Base-by-base conservation (phyloP, 2,797 vertebrate species). In the Sebastes cheni region DNA sequence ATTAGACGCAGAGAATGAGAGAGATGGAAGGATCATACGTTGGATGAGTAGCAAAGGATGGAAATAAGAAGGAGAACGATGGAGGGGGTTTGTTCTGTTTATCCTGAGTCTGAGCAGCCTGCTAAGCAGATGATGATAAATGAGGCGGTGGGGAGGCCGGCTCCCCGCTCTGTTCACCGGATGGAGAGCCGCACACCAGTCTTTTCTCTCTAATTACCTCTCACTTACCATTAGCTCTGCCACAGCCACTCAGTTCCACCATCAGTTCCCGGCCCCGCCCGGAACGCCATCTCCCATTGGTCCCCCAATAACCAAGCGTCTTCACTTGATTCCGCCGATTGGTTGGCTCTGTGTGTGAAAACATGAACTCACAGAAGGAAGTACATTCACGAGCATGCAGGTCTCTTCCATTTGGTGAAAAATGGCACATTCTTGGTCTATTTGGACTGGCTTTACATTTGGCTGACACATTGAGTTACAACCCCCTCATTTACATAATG, bases 71-170 rank as follows among this genome's bases (percentile, higher is more conserved):
- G 78, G 68, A 79, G 88, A 82, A 76, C 85, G 84, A 91, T 80
- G 76, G 85, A 81, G 66, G 81, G 76, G 89, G 89, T 74, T 89
- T 81, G 88, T 87, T 92, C 88, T 94, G 94, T 95, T 95, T 94
- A 90, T 93, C 89, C 92, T 92, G 91, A 92, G 91, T 92, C 90
- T 46, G 84, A 91, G 86, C 89, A 59, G 88, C 90, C 92, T 84
- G 85, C 92, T 94, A 94, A 95, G 88, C 87, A 94, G 95, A 96
- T 95, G 94, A 96, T 95, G 94, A 96, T 96, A 93, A 95, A 96
- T 95, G 94, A 94, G 93, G 81, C 80, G 52, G 87, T 67, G 86
- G 89, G 87, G 72, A 89, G 90, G 89, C 88, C 60, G 79, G 86
- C 88, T 90, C 87, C 84, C 88, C 9, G 62, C 87, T 90, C 94